Evolutionary conservation across 1,140 invertebrate genomes (phyloP).

Genomic region (Ceratitis capitata): DNA sequence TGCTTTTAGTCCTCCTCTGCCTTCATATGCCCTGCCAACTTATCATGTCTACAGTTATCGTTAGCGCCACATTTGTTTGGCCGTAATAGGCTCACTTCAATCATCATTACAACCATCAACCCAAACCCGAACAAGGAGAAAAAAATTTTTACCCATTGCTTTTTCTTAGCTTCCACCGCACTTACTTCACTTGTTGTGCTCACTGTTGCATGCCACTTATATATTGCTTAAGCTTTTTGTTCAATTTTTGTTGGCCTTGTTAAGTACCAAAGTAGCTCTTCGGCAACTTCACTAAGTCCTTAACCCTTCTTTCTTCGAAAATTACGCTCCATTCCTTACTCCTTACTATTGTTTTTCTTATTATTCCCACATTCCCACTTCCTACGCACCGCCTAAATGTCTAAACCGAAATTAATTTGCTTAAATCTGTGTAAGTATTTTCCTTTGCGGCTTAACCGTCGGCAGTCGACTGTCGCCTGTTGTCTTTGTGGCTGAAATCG

Average conservation of each 20-base stretch:
- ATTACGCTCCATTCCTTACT: neutral
- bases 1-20: neutral
- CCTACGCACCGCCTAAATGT: no score
- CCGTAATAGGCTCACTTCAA: neutral
- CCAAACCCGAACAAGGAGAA: neutral
- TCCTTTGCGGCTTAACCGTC: neutral
- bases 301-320: neutral
- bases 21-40: neutral
- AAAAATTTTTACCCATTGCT: neutral
- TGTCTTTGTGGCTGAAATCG: neutral
- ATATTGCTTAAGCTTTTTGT: neutral
- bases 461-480: no score
- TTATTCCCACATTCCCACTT: no score
- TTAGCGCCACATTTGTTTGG: neutral
- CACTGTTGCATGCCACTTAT: constrained; percentile 10
- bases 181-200: neutral
- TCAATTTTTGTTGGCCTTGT: neutral
- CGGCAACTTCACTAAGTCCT: neutral
- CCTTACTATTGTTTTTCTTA: neutral
- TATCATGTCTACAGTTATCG: neutral
- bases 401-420: neutral
- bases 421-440: neutral
- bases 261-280: neutral
- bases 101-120: neutral
- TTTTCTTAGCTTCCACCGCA: neutral